Conservation (phyloP, 2,797 vertebrate genomes). For the Lagodon rhomboides region DNA sequence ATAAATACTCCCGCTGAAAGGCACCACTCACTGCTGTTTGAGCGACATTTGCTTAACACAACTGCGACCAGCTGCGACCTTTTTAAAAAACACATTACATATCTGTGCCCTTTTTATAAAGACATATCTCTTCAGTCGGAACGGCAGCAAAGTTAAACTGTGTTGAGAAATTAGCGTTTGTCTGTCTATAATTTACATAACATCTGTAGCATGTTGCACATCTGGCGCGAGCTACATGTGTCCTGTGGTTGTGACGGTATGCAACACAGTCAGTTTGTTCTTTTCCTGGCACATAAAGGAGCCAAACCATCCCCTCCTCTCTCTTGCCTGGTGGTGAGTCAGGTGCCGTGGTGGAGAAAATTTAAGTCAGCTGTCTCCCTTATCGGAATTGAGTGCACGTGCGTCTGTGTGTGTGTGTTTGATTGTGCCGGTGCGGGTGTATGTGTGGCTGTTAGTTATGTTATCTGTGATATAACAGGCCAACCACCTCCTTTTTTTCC, state of each 20-base stretch:
- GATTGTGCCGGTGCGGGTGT: slow-evolving; percentile 15
- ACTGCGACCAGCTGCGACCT: not conserved
- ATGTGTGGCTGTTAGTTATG: slow-evolving; percentile 68
- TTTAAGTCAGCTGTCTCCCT: slow-evolving; percentile 75
- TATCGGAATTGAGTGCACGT: slow-evolving; percentile 55
- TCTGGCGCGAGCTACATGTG: slow-evolving; percentile 33
- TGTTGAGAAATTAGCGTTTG: not conserved
- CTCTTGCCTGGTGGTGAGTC: slow-evolving; percentile 69
- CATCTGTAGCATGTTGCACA: slow-evolving; percentile 4
- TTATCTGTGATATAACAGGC: slow-evolving; percentile 81
- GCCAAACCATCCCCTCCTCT: slow-evolving; percentile 34
- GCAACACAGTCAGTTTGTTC: slow-evolving; percentile 21
- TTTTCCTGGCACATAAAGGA: slow-evolving; percentile 13
- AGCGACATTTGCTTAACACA: slow-evolving; percentile 6
- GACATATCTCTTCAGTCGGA: not conserved
- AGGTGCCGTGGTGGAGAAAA: slow-evolving; percentile 69
- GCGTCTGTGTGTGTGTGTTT: slow-evolving; percentile 29
- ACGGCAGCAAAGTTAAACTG: not conserved
- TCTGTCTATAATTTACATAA: not conserved
- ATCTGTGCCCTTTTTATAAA: not conserved
- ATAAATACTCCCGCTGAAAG: slow-evolving; percentile 6
- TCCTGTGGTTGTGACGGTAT: slow-evolving; percentile 31
- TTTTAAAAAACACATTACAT: not conserved
- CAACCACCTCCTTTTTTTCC: slow-evolving; percentile 75
- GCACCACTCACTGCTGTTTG: not conserved